phyloP scores from a whole-genome alignment of 2,113 vertebrate species.

The Leptodactylus fuscus region DNA sequence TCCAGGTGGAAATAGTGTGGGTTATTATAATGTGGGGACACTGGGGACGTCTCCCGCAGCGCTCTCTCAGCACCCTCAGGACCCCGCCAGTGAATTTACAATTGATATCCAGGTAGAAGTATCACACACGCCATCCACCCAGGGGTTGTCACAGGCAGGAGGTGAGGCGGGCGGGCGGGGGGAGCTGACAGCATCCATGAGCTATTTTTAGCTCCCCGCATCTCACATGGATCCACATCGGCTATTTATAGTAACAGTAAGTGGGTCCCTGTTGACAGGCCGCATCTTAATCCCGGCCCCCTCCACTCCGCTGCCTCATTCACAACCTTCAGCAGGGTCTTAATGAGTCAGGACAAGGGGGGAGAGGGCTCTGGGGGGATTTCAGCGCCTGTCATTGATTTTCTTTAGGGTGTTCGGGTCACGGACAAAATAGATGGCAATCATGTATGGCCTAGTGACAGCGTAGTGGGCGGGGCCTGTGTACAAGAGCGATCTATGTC shows the following conservation, averaged over 20 bases:
- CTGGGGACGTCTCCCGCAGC: background rate
- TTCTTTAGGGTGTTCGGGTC: background rate
- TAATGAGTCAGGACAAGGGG: no score
- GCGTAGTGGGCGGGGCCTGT: no score
- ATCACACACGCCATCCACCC: constrained; percentile 19
- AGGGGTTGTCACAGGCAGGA: constrained; percentile 7
- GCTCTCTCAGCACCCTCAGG: background rate
- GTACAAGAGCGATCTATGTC: no score
- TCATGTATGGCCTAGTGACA: background rate
- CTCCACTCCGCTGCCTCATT: background rate
- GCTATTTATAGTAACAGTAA: constrained; percentile 52
- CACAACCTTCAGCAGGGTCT: background rate
- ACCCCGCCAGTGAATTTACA: background rate
- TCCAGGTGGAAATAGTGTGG: background rate
- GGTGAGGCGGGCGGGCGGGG: constrained; percentile 19
- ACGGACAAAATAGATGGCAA: background rate
- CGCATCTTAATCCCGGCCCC: background rate
- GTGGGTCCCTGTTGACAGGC: constrained; percentile 39
- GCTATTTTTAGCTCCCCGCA: constrained; percentile 12
- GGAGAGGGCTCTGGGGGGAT: no score
- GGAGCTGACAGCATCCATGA: background rate
- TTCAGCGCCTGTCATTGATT: background rate
- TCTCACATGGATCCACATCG: constrained; percentile 28
- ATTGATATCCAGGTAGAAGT: constrained; percentile 41
- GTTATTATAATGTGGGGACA: background rate